phyloP scores from a whole-genome alignment of 2,888 invertebrate species.

The Apodemia duryi region DNA sequence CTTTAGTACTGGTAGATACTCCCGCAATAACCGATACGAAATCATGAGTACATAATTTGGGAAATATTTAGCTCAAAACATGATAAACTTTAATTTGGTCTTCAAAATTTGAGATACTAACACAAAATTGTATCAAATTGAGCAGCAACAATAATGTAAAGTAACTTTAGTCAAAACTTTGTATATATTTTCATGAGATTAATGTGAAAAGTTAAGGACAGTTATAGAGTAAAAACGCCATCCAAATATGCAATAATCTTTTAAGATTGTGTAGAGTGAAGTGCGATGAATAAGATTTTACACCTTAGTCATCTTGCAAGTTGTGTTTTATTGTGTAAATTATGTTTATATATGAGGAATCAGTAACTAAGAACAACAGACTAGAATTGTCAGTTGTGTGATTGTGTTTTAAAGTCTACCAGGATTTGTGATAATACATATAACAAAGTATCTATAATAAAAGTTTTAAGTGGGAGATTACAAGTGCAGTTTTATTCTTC shows the following conservation, averaged over 20 bases:
- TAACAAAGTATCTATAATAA: slow-evolving; percentile 82
- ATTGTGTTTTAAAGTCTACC: slow-evolving; percentile 84
- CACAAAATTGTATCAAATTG: slow-evolving; percentile 38
- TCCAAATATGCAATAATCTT: slow-evolving; percentile 76
- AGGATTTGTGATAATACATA: slow-evolving; percentile 87
- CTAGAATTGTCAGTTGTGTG: slow-evolving; percentile 80
- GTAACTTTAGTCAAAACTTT: slow-evolving; percentile 68
- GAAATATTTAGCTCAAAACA: slow-evolving; percentile 49
- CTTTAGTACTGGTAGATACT: slow-evolving; percentile 80
- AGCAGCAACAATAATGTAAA: slow-evolving; percentile 56
- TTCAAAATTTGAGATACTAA: slow-evolving; percentile 40
- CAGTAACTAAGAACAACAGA: slow-evolving; percentile 73
- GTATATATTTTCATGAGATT: slow-evolving; percentile 78
- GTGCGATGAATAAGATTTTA: slow-evolving; percentile 66
- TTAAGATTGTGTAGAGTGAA: slow-evolving; percentile 73
- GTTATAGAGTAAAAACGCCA: slow-evolving; percentile 68
- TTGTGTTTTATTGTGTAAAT: slow-evolving; percentile 78
- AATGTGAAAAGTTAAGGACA: slow-evolving; percentile 63
- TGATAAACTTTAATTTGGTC: slow-evolving; percentile 55
- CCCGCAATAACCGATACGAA: slow-evolving; percentile 70
- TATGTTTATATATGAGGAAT: slow-evolving; percentile 70
- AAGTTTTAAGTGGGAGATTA: slow-evolving; percentile 80
- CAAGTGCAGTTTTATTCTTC: slow-evolving; percentile 75
- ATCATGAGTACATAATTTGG: slow-evolving; percentile 42
- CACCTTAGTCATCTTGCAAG: slow-evolving; percentile 70